A percentile compares a stretch with the other conserved stretches of the same genome.
These are phyloP conservation scores for Escarpia spicata DNA, from an alignment of 2,888 invertebrate species.

Conservation along the genomic window DNA sequence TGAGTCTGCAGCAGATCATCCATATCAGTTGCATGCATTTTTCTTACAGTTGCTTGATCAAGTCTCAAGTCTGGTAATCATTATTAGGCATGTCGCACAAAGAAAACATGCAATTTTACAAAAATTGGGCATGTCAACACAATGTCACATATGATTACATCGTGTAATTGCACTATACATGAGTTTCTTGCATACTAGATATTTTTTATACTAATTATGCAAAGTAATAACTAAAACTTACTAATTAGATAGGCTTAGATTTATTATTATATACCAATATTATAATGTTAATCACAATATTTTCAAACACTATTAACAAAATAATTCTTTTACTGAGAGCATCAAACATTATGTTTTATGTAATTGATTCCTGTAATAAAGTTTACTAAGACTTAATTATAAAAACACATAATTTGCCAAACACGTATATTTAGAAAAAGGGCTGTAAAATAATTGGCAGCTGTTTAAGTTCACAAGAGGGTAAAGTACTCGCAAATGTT, in stretches of 20 bases:
- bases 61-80: neutral
- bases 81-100: neutral
- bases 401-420: neutral
- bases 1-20: neutral
- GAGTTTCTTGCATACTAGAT: too few relatives aligned
- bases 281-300: too few relatives aligned
- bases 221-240: too few relatives aligned
- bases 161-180: neutral
- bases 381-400: neutral
- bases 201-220: too few relatives aligned
- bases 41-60: neutral
- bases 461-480: neutral
- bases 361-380: too few relatives aligned
- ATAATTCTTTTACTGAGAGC: too few relatives aligned
- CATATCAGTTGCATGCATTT: neutral
- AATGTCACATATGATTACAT: neutral
- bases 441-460: neutral
- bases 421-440: neutral
- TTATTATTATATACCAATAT: too few relatives aligned
- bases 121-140: neutral
- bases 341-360: too few relatives aligned
- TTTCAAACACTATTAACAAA: too few relatives aligned
- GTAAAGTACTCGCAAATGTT: neutral
- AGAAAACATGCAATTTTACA: neutral
- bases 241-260: too few relatives aligned